These are phyloP conservation scores for Prunella himalayana DNA, from an alignment of 2,113 vertebrate species.

Conservation along the genomic window DNA sequence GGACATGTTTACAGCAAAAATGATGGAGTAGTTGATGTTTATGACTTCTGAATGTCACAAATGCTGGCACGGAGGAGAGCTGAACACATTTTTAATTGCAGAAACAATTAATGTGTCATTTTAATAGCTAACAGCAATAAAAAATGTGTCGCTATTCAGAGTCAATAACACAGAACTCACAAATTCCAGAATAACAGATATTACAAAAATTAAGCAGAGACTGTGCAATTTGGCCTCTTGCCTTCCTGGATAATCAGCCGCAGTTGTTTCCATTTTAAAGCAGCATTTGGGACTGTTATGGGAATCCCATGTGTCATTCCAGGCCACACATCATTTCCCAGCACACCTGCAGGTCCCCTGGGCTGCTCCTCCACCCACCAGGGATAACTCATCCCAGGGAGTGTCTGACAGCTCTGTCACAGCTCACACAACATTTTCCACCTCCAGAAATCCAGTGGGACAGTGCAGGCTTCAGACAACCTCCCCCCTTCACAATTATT, in stretches of 20 bases:
- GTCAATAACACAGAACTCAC: not conserved
- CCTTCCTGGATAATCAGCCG: not conserved
- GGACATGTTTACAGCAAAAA: constrained; percentile 26
- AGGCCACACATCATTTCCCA: not conserved
- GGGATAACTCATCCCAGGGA: not conserved
- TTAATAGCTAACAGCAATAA: constrained; percentile 48
- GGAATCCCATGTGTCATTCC: not conserved
- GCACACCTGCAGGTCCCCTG: not conserved
- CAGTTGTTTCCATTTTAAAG: not conserved
- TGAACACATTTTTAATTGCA: constrained; percentile 39
- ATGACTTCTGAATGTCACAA: constrained; percentile 55
- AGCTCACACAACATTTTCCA: not conserved
- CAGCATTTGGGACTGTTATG: not conserved
- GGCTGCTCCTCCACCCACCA: not conserved
- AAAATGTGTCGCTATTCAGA: not conserved
- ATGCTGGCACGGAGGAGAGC: not conserved
- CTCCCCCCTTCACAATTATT: not conserved
- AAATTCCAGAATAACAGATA: not conserved
- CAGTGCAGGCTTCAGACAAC: not conserved
- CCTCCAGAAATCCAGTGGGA: not conserved
- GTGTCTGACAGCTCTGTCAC: accelerated
- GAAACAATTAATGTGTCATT: constrained; percentile 51
- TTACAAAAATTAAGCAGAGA: not conserved
- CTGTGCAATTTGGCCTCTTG: not conserved
- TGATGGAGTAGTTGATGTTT: constrained; percentile 43